Evolutionary conservation across 2,113 vertebrate species (phyloP).

Genomic region (Sinocyclocheilus grahami): DNA sequence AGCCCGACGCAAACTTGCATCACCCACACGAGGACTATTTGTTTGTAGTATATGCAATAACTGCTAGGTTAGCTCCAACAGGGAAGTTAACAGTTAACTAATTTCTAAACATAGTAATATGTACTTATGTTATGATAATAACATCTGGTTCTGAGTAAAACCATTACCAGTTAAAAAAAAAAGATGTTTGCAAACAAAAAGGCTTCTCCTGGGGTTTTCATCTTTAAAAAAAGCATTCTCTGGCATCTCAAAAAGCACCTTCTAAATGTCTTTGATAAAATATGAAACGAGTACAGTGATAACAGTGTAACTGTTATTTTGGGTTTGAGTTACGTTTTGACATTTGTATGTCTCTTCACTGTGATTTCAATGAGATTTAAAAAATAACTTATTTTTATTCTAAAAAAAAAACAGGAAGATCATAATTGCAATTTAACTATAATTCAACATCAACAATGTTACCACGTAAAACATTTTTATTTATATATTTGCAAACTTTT

Average conservation of each 20-base stretch:
- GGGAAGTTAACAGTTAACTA: not conserved
- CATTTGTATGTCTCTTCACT: not conserved
- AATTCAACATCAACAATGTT: not conserved
- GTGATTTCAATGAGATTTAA: not conserved
- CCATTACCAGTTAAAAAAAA: not conserved
- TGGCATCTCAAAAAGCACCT: not conserved
- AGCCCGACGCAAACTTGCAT: conserved; percentile 15
- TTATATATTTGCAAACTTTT: too few relatives aligned
- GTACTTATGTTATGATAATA: not conserved
- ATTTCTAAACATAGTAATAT: not conserved
- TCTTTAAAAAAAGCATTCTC: not conserved
- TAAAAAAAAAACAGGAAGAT: not conserved
- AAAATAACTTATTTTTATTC: not conserved
- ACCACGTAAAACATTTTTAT: too few relatives aligned
- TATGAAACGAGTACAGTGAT: not conserved
- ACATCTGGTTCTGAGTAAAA: not conserved
- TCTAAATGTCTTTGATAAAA: not conserved
- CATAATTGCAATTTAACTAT: not conserved
- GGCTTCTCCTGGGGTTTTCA: not conserved
- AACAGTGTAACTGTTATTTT: not conserved
- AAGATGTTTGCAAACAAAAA: not conserved
- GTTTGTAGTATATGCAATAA: not conserved
- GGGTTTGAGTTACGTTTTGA: not conserved
- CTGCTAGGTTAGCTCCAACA: not conserved
- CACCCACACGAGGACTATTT: not conserved